A percentile compares a stretch with the other conserved stretches of the same genome.
Conservation (phyloP, 2,797 vertebrate genomes). For the Spinus olivaceus region DNA sequence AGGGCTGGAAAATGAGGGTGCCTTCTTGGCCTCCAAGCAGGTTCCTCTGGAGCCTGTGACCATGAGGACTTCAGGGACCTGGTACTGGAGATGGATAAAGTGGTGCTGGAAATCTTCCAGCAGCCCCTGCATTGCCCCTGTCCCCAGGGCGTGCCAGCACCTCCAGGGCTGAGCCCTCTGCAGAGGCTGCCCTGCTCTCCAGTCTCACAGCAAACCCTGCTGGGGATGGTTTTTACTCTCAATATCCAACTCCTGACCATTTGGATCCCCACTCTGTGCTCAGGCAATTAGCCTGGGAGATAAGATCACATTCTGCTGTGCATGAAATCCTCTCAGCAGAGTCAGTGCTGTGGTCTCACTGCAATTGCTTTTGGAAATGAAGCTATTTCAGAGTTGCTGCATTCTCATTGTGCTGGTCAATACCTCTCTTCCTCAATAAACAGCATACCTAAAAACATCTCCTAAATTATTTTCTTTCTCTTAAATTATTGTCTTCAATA, state of each 20-base stretch:
- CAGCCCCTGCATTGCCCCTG: background rate
- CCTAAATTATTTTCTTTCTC: background rate
- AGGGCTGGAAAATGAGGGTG: background rate
- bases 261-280: background rate
- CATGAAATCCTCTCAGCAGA: background rate
- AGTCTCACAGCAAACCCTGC: background rate
- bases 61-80: background rate
- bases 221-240: background rate
- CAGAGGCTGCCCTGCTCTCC: background rate
- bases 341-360: background rate
- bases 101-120: background rate
- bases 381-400: background rate
- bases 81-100: background rate
- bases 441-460: background rate
- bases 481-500: background rate
- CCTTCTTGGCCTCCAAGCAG: background rate
- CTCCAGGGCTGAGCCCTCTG: background rate
- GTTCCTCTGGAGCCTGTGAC: background rate
- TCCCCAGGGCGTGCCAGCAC: background rate
- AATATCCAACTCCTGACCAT: background rate
- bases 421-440: background rate
- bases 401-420: background rate
- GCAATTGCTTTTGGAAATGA: background rate
- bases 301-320: background rate
- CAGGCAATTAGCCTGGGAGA: background rate